Base-by-base conservation (phyloP, 2,797 vertebrate genomes). In the Malacoctenus gilli region DNA sequence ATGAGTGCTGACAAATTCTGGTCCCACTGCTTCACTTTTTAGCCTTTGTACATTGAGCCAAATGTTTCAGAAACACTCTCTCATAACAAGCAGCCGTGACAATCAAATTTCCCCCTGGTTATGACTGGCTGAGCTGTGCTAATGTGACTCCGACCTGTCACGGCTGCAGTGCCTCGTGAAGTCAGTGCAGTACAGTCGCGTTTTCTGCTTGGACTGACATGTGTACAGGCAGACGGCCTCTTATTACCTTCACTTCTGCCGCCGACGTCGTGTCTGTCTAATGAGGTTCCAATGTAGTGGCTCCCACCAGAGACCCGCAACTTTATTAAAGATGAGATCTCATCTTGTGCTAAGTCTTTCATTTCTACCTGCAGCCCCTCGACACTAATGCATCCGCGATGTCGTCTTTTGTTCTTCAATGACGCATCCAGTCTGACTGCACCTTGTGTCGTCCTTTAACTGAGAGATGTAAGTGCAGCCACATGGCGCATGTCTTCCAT, bases 281-380 rank as follows among this genome's bases (percentile, higher is more conserved):
- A 80, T 78, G 75, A 77, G 55, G 8, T 68, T 77, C 48, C 60
- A 40, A 20, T 68, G 43, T 59, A 72, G 67, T 50, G 30, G 43
- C 51, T 70, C 48, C 43, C 48, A 70, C 52, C 16, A 22, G 59
- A 69, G 67, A 63, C 57, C 21, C 30, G 30, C 14, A 14, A 21
- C 14, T 19, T 46, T 51, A 38, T 55, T 50, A 70, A 58, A 58
- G 40, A 44, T 54, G 20, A 59, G 25, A 59, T 60, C 43, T 46
- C n/a, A 21, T 63, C 46, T 62, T 12, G 15, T 46, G 38, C 34
- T 9, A 23, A 55, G 12, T 19, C 31, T 73, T 69, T 65, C 31
- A 59, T 73, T 68, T 59, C 25, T 59, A 49, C 38, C 44, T 61
- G 54, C 53, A 64, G 51, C 59, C 65, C 35, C 55, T n/a, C 55